Evolutionary conservation across 2,888 invertebrate species (phyloP), one percentile per base, ranked within the genome.

Genomic region (Linnaemya tessellans): DNA sequence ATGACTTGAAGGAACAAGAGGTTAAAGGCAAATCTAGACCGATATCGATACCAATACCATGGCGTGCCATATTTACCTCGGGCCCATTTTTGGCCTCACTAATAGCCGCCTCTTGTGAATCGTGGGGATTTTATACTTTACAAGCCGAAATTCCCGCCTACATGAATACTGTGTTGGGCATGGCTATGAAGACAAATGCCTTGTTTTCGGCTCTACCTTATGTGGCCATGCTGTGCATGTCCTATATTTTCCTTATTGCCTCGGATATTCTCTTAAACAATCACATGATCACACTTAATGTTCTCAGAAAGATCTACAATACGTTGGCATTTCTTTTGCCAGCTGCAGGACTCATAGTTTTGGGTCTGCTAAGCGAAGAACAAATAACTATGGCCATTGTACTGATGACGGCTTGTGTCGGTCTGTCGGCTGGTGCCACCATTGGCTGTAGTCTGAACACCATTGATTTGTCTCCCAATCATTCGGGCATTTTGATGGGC

Each of bases 41-140:
- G 3, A 93, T 93, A 5, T 80, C 51, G 3, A 93, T 93, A 75
- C 89, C 90, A 13, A 20, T 94, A 0, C 96, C 96, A 0, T 96
- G 96, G 96, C 91, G 89, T 56, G 93, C 93, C 13, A 95, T 96
- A 15, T 89, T 94, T 5, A 94, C 94, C 0, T 96, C 96, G 0
- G 84, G 94, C 0, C 96, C 96, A 0, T 94, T 96, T 90, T 95
- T 94, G 94, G 89, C 91, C 0, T 68, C 91, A 3, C 89, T 94
- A 10, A 90, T 95, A 0, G 94, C 94, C 0, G 95, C 95, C 88
- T 93, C 94, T 79, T 94, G 95, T 0, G 94, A 95, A 84, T 94
- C 95, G 85, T 96, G 96, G 96, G 96, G 96, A 0, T 95, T 94
- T 89, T 95, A 95, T 93, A 95, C 95, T 0, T 91, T 96, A 1